A percentile compares a stretch with the other conserved stretches of the same genome.
Evolutionary conservation across 2,113 vertebrate genomes (phyloP).

Genomic region (Vulpes ferrilata): DNA sequence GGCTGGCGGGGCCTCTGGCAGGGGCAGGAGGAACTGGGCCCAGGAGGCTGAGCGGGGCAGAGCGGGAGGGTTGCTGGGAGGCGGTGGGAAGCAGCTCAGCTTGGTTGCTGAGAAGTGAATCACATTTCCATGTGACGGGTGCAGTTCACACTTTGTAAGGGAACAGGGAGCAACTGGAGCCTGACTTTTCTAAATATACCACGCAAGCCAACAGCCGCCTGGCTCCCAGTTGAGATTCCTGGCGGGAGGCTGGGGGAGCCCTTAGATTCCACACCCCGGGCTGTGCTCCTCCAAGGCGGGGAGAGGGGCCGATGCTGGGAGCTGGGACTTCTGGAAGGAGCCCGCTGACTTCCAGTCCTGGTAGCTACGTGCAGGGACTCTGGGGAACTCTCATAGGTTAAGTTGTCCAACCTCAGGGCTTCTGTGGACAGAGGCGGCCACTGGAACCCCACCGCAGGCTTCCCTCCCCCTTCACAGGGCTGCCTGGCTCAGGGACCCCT

Average conservation of each 20-base stretch:
- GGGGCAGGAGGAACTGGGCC: accelerated
- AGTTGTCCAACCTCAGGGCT: not conserved
- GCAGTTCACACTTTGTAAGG: constrained; percentile 78
- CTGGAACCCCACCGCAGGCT: not conserved
- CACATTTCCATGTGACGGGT: constrained; percentile 79
- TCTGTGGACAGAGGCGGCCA: not conserved
- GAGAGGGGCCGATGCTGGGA: not conserved
- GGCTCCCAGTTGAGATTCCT: constrained; percentile 40
- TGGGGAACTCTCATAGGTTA: not conserved
- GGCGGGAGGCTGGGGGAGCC: constrained; percentile 33
- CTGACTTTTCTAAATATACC: constrained; percentile 85
- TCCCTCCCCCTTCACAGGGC: not conserved
- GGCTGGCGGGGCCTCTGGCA: not conserved
- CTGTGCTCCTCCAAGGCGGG: not conserved
- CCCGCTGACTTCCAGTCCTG: not conserved
- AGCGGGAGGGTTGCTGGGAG: not conserved
- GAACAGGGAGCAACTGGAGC: constrained; percentile 72
- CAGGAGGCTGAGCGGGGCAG: not conserved
- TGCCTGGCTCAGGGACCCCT: not conserved
- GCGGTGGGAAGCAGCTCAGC: constrained; percentile 65
- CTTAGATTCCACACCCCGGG: not conserved
- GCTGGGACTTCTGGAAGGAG: not conserved
- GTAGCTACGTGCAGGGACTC: not conserved
- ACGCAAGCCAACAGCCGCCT: constrained; percentile 52
- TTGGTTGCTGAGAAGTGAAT: constrained; percentile 75